A percentile compares a stretch with the other conserved stretches of the same genome.
Conservation (phyloP, 2,113 vertebrate genomes). For the Myiopsitta monachus region DNA sequence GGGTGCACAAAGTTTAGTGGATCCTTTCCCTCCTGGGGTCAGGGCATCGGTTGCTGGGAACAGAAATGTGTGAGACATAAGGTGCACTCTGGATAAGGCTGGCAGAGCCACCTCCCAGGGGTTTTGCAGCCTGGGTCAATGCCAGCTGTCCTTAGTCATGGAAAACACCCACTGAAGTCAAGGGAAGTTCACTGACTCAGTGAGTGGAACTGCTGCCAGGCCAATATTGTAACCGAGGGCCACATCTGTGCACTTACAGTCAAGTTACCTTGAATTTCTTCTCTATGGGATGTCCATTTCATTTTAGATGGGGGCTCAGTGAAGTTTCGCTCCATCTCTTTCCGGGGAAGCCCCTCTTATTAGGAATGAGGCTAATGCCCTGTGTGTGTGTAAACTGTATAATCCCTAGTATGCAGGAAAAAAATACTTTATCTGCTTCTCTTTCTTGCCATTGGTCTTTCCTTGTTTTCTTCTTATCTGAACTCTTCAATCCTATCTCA, state of each 20-base stretch:
- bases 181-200: background rate
- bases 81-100: background rate
- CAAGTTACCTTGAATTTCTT: background rate
- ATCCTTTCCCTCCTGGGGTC: background rate
- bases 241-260: background rate
- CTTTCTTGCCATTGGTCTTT: background rate
- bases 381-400: background rate
- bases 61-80: fast-evolving
- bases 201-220: background rate
- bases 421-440: background rate
- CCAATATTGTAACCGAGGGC: fast-evolving
- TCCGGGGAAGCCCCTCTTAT: background rate
- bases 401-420: background rate
- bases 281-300: background rate
- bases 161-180: background rate
- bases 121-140: background rate
- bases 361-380: background rate
- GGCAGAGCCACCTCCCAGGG: background rate
- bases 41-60: background rate
- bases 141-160: background rate
- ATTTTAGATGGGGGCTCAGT: background rate
- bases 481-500: background rate
- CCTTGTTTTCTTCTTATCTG: background rate
- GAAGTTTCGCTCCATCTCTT: background rate
- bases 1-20: background rate